A percentile compares a stretch with the other conserved stretches of the same genome.
Conservation (phyloP, 2,797 vertebrate species). For the Pogoniulus pusillus region DNA sequence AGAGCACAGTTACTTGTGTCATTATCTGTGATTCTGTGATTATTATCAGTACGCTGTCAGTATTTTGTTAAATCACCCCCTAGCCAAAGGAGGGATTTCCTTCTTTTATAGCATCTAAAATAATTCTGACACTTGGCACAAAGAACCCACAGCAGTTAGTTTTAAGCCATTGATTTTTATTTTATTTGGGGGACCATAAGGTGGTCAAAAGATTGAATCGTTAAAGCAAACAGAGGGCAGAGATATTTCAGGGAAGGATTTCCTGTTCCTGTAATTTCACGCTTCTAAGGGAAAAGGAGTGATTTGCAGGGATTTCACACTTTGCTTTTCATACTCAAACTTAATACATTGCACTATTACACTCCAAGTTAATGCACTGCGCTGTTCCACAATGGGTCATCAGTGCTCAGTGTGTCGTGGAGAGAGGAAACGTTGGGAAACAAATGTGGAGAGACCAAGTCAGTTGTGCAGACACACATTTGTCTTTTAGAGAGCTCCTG, state of each 20-base stretch:
- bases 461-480: not conserved
- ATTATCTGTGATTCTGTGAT: not conserved
- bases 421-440: not conserved
- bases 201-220: conserved; percentile 5
- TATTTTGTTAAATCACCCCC: not conserved
- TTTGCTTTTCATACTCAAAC: not conserved
- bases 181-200: conserved; percentile 24
- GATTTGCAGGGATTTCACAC: conserved; percentile 7
- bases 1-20: not conserved
- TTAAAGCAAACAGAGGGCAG: conserved; percentile 34
- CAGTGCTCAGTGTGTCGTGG: not conserved
- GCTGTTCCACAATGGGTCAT: not conserved
- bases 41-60: not conserved
- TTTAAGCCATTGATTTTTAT: conserved; percentile 47
- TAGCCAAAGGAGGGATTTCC: not conserved
- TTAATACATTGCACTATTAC: not conserved
- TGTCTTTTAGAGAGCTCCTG: not conserved
- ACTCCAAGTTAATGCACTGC: not conserved
- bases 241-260: not conserved
- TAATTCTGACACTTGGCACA: not conserved
- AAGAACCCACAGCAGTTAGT: not conserved
- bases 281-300: not conserved
- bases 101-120: not conserved
- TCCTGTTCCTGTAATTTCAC: not conserved
- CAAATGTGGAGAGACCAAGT: not conserved